Percentiles rank a stretch among this genome's conserved stretches.
Conservation (phyloP, 2,113 vertebrate species). For the Cisticola juncidis region DNA sequence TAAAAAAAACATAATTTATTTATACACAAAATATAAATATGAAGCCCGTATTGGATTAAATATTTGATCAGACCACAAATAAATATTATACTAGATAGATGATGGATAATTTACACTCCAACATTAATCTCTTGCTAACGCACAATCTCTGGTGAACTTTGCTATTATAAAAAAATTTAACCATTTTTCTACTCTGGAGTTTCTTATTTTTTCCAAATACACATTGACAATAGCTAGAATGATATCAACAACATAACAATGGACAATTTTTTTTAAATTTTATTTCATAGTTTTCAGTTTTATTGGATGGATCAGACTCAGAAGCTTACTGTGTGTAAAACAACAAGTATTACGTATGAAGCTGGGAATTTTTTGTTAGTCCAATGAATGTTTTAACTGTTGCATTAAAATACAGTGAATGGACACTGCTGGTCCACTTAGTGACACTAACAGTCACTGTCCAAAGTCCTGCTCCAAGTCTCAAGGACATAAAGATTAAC, state of each 20-base stretch:
- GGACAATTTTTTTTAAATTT: neutral
- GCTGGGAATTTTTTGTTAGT: neutral
- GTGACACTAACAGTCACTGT: rapidly evolving
- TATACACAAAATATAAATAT: neutral
- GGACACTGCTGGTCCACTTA: neutral
- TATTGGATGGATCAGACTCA: neutral
- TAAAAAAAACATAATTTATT: neutral
- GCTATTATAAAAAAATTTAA: neutral
- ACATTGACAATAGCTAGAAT: neutral
- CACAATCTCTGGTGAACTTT: neutral
- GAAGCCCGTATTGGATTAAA: neutral
- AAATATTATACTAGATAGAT: neutral
- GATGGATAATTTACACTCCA: neutral
- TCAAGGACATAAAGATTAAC: neutral
- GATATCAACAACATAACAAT: neutral
- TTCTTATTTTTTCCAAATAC: neutral
- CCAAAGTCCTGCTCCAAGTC: neutral
- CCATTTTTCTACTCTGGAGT: neutral
- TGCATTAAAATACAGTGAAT: neutral
- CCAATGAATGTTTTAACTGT: neutral
- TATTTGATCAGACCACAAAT: neutral
- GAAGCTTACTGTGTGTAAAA: neutral
- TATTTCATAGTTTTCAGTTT: neutral
- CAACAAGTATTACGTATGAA: neutral
- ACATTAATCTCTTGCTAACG: neutral